phyloP scores from a whole-genome alignment of 2,888 invertebrate genomes.

The Hedychridium roseum region DNA sequence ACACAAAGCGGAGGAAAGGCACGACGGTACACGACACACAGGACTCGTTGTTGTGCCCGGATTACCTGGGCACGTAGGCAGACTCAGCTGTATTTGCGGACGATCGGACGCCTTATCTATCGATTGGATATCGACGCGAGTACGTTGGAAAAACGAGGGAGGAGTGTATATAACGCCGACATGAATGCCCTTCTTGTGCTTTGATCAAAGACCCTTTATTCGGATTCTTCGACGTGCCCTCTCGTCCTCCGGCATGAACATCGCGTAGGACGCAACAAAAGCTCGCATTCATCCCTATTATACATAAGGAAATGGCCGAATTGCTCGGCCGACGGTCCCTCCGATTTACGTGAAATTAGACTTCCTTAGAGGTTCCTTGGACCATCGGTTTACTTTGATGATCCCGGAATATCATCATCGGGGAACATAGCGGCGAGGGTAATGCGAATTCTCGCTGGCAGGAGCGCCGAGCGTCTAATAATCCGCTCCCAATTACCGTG shows the following conservation, averaged over 20 bases:
- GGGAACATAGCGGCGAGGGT: too few relatives aligned
- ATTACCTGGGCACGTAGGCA: slow-evolving; percentile 47
- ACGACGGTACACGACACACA: slow-evolving; percentile 40
- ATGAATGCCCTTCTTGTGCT: slow-evolving; percentile 43
- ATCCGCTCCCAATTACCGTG: slow-evolving; percentile 51
- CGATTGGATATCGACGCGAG: slow-evolving; percentile 52
- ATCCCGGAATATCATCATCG: too few relatives aligned
- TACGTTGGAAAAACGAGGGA: slow-evolving; percentile 11
- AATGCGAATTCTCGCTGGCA: slow-evolving; percentile 30
- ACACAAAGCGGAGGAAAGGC: slow-evolving; percentile 36
- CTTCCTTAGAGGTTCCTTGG: too few relatives aligned
- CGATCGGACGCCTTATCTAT: slow-evolving; percentile 56
- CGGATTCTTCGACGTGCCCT: neutral
- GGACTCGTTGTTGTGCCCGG: slow-evolving; percentile 42
- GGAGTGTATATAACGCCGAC: slow-evolving; percentile 12
- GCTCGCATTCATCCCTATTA: slow-evolving; percentile 14
- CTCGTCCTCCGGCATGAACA: slow-evolving; percentile 5
- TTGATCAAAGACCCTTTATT: slow-evolving; percentile 11
- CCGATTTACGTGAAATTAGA: too few relatives aligned
- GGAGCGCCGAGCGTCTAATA: slow-evolving; percentile 45
- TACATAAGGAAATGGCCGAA: too few relatives aligned
- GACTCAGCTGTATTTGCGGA: slow-evolving; percentile 59
- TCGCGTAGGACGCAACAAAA: slow-evolving; percentile 8
- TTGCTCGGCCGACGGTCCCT: too few relatives aligned
- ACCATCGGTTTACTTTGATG: too few relatives aligned